Evolutionary conservation across 2,888 invertebrate genomes (phyloP).

Genomic region (Teinopalpus imperialis): DNA sequence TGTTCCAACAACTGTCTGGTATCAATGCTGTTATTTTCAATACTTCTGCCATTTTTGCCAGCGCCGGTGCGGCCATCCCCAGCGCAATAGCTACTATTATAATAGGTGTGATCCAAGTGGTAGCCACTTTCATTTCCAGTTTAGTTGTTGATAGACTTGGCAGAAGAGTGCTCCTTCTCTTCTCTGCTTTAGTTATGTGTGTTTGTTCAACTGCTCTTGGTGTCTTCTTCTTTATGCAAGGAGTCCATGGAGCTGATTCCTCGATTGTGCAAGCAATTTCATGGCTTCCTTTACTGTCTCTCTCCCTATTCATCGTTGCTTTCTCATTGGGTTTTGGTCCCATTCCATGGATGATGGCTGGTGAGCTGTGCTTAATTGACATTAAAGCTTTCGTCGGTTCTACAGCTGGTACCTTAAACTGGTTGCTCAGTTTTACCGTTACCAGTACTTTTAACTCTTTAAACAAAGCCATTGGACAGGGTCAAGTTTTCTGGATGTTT

Average conservation of each 20-base stretch:
- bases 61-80: slow-evolving; percentile 82
- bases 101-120: slow-evolving; percentile 91
- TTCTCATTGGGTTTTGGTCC: slow-evolving; percentile 94
- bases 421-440: slow-evolving; percentile 90
- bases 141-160: slow-evolving; percentile 91
- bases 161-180: slow-evolving; percentile 87
- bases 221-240: slow-evolving; percentile 84
- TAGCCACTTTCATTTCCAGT: slow-evolving; percentile 88
- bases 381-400: slow-evolving; percentile 90
- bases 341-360: slow-evolving; percentile 92
- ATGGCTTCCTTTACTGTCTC: slow-evolving; percentile 88
- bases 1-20: slow-evolving; percentile 94
- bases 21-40: slow-evolving; percentile 93
- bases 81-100: slow-evolving; percentile 86
- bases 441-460: slow-evolving; percentile 87
- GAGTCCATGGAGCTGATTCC: slow-evolving; percentile 46
- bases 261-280: slow-evolving; percentile 78
- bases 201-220: slow-evolving; percentile 87
- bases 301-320: slow-evolving; percentile 89
- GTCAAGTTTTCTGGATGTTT: slow-evolving; percentile 89
- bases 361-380: slow-evolving; percentile 90
- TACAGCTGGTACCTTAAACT: slow-evolving; percentile 90
- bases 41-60: slow-evolving; percentile 86
- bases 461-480: slow-evolving; percentile 77
- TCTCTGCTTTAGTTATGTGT: slow-evolving; percentile 87